Base-by-base conservation (phyloP, 1,140 invertebrate genomes). In the Drosophila grimshawi region DNA sequence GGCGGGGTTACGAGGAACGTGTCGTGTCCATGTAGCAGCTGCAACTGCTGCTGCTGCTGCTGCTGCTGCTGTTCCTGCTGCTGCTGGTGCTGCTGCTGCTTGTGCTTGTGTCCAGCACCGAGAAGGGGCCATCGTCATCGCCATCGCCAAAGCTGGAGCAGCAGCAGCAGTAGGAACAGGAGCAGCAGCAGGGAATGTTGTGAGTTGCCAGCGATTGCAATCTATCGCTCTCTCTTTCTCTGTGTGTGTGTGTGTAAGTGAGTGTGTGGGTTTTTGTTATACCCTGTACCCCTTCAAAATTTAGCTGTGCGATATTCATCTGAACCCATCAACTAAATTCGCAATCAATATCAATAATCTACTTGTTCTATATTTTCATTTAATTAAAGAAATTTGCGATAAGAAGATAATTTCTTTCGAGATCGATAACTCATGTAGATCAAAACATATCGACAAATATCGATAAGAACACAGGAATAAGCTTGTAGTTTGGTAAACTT, bases 151-250 rank as follows among this genome's bases (percentile, higher is more conserved):
- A 51, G 71, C 41, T 48, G 56, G 27, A 33, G 11, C 41, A 43
- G 57, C 11, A 55, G 35, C 5, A 41, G 43, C 33, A 39, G 35
- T 2, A 55, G 32, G 33, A 39, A 19, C 10, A 55, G 57, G n/a
- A 49, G 57, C 29, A 35, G 48, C 11, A 56, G 68, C 53, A 65
- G 19, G 63, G 64, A 37, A 65, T 80, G 77, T 80, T 61, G 63
- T 56, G 70, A 62, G 41, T 57, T 61, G 69, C 60, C 70, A 69
- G 68, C 80, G 83, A 88, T 88, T 89, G 83, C 85, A 89, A 88
- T 88, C 83, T 81, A 55, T 68, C 63, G 46, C 48, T 71, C 62
- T 27, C 48, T 37, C 53, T 10, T 11, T 39, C 53, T 48, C 53
- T 73, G 51, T 78, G 2, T 78, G 60, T 78, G 43, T 62, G 61